Percentiles rank a stretch among this genome's conserved stretches.
Evolutionary conservation across 2,888 invertebrate species (phyloP).

Genomic region (Pemphredon lugubris): DNA sequence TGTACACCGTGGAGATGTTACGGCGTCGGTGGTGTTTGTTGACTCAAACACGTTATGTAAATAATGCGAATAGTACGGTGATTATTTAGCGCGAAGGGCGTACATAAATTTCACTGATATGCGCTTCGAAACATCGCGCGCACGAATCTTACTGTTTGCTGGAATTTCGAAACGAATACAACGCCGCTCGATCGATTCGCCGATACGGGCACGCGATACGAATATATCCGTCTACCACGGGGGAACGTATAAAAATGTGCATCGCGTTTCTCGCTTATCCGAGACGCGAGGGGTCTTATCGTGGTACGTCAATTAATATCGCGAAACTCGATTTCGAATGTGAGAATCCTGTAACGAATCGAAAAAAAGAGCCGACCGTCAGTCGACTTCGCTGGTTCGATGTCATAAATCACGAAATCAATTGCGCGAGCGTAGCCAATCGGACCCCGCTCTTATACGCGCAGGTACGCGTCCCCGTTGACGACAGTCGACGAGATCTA

Average conservation of each 20-base stretch:
- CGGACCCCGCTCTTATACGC: conserved; percentile 13
- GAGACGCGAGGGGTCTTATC: too few relatives aligned
- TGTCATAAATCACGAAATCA: conserved; percentile 49
- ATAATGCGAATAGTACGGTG: conserved; percentile 36
- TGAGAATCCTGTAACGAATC: conserved; percentile 2
- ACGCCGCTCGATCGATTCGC: too few relatives aligned
- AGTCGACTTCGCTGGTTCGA: conserved; percentile 1
- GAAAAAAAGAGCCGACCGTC: conserved; percentile 27
- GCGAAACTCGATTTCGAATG: not conserved
- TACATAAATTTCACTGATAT: conserved; percentile 39
- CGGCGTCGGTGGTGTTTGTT: conserved; percentile 24
- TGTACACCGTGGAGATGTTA: conserved; percentile 13
- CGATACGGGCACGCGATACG: too few relatives aligned
- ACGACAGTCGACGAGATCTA: conserved; percentile 37
- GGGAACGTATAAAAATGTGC: too few relatives aligned
- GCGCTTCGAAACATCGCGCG: conserved; percentile 19
- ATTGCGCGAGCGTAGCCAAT: conserved; percentile 31
- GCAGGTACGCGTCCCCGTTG: conserved; percentile 17
- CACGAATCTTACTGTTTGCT: conserved; percentile 20
- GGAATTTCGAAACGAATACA: not conserved
- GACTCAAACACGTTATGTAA: conserved; percentile 47
- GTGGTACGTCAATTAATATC: conserved; percentile 2
- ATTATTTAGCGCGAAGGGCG: conserved; percentile 40
- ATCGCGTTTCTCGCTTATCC: too few relatives aligned
- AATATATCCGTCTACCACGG: too few relatives aligned